These are phyloP conservation scores for Steromphala cineraria DNA, from an alignment of 2,888 invertebrate species.

Conservation along the genomic window DNA sequence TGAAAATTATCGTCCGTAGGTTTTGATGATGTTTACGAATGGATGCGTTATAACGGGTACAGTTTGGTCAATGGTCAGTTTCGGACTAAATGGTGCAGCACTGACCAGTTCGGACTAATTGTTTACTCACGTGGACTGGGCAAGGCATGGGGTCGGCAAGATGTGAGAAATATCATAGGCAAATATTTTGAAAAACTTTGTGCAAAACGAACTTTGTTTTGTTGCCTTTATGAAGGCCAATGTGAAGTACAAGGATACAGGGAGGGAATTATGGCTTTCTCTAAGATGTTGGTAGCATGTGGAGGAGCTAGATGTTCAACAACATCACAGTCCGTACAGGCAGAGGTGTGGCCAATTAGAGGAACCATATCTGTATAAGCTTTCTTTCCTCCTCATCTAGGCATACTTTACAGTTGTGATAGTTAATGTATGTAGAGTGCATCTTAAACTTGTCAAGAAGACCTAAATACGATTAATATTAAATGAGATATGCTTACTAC, in stretches of 20 bases:
- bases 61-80: not conserved
- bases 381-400: no score
- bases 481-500: no score
- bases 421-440: no score
- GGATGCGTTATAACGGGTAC: not conserved
- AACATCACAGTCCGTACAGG: no score
- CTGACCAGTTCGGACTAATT: not conserved
- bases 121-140: not conserved
- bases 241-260: not conserved
- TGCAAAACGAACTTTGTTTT: conserved; percentile 10
- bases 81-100: not conserved
- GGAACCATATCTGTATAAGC: no score
- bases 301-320: not conserved
- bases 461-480: no score
- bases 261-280: not conserved
- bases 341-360: no score
- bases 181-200: conserved; percentile 10
- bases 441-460: no score
- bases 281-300: not conserved
- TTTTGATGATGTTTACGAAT: not conserved
- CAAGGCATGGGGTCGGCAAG: not conserved
- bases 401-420: no score
- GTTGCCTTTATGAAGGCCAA: not conserved
- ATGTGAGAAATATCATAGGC: conserved; percentile 8
- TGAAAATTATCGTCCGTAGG: not conserved